phyloP scores from a whole-genome alignment of 2,888 invertebrate genomes.

The Acanthosoma haemorrhoidale region DNA sequence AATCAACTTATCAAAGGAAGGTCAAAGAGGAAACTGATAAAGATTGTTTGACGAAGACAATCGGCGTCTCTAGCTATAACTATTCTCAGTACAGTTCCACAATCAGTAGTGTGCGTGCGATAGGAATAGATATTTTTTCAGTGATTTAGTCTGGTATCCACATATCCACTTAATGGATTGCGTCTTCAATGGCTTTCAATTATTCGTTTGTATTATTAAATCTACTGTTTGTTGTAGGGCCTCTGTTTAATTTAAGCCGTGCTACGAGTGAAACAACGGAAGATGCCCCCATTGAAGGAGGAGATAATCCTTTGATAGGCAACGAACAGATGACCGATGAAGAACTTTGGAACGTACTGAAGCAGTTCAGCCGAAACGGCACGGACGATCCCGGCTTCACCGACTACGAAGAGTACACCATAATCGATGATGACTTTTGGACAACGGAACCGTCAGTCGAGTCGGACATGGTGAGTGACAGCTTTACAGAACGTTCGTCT shows the following conservation, averaged over 20 bases:
- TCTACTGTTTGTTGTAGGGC: background rate
- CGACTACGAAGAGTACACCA: background rate
- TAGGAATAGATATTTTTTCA: background rate
- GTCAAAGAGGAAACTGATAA: conserved; percentile 10
- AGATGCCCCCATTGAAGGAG: background rate
- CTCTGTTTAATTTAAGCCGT: background rate
- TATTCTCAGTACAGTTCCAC: no score
- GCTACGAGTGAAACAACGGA: background rate
- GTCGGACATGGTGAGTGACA: no score
- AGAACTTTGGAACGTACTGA: conserved; percentile 13
- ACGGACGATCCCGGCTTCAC: background rate
- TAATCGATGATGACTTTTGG: background rate
- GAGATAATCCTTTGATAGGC: background rate
- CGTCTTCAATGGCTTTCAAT: background rate
- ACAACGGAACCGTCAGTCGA: background rate
- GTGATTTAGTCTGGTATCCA: no score
- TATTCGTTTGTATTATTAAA: no score
- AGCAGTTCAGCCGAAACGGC: background rate
- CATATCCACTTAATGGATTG: background rate
- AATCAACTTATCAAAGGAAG: background rate
- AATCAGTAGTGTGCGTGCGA: background rate
- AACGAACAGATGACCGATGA: background rate
- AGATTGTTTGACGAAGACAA: background rate
- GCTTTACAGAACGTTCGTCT: no score
- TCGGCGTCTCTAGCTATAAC: no score